Conservation (phyloP, 2,888 invertebrate species). For the Digitonthophagus gazella region DNA sequence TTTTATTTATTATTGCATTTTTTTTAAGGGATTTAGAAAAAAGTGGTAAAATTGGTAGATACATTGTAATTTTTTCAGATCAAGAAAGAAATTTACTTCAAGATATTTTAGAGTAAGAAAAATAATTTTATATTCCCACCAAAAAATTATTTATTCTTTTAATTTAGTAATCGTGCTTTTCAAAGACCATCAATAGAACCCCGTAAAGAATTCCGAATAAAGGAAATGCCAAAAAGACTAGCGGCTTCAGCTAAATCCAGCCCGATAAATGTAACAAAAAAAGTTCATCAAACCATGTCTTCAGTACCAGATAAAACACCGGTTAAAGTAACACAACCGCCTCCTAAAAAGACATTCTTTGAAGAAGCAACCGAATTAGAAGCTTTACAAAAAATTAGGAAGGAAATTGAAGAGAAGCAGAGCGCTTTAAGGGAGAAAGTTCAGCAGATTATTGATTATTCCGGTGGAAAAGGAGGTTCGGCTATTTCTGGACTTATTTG, state of each 20-base stretch:
- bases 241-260: not conserved
- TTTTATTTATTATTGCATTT: not conserved
- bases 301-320: slow-evolving; percentile 16
- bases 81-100: slow-evolving; percentile 25
- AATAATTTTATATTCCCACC: not conserved
- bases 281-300: slow-evolving; percentile 9
- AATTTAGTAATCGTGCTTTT: not conserved
- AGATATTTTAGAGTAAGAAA: slow-evolving; percentile 18
- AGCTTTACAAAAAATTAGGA: slow-evolving; percentile 20
- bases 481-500: not conserved
- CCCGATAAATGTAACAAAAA: not conserved
- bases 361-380: slow-evolving; percentile 19
- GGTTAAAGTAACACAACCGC: not conserved
- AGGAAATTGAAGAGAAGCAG: slow-evolving; percentile 23
- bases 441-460: slow-evolving; percentile 23
- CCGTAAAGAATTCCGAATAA: not conserved
- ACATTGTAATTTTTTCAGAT: slow-evolving; percentile 16
- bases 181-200: slow-evolving; percentile 4
- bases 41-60: slow-evolving; percentile 19
- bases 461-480: not conserved
- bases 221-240: not conserved
- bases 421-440: slow-evolving; percentile 23
- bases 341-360: not conserved
- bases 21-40: slow-evolving; percentile 23
- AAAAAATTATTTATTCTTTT: not conserved